phyloP scores from a whole-genome alignment of 35 echinoderm and acorn worm genomes.

The Antedon bifida region DNA sequence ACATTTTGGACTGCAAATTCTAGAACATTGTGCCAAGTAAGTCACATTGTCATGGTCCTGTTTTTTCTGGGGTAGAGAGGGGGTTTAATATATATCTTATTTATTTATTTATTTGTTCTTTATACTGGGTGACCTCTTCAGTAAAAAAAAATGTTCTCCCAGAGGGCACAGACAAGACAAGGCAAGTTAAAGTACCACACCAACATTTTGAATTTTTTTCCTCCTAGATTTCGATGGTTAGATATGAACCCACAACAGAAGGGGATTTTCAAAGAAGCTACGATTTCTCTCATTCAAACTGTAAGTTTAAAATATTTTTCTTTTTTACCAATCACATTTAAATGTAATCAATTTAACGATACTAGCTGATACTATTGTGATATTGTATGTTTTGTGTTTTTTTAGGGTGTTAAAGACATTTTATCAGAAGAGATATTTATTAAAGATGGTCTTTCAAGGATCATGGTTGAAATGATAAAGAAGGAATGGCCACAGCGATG shows the following conservation, averaged over 20 bases:
- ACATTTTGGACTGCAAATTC: conserved; percentile 45
- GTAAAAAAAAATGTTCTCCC: too few relatives aligned
- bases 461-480: conserved; percentile 96
- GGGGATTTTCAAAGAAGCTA: neutral
- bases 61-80: neutral
- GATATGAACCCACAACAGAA: neutral
- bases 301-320: too few relatives aligned
- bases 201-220: neutral
- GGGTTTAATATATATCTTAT: neutral
- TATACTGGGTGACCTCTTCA: too few relatives aligned
- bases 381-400: neutral
- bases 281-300: neutral
- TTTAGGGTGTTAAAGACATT: conserved; percentile 44
- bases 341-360: too few relatives aligned
- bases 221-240: neutral
- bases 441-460: conserved; percentile 80
- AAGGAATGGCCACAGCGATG: conserved; percentile 95
- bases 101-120: too few relatives aligned
- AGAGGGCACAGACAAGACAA: too few relatives aligned
- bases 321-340: too few relatives aligned
- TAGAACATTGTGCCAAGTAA: conserved; percentile 41
- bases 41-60: neutral
- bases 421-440: conserved; percentile 56
- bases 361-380: too few relatives aligned
- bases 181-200: too few relatives aligned